A percentile compares a stretch with the other conserved stretches of the same genome.
These are phyloP conservation scores for Sitta europaea DNA, from an alignment of 2,113 vertebrate genomes.

Conservation along the genomic window DNA sequence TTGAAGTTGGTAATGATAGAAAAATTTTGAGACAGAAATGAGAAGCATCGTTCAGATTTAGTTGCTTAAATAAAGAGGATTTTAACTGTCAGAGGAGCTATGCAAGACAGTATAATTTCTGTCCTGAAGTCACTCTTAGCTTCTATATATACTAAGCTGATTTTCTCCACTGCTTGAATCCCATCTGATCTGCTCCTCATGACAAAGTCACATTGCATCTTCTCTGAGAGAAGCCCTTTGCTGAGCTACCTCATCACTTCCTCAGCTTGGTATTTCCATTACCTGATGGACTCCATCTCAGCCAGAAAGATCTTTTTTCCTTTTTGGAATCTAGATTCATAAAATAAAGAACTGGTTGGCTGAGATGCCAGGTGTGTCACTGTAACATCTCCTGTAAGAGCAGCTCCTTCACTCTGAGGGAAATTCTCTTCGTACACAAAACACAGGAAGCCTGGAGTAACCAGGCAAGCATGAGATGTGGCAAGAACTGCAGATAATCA, in stretches of 20 bases:
- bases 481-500: neutral
- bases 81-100: neutral
- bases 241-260: neutral
- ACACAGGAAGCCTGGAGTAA: neutral
- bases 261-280: neutral
- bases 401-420: neutral
- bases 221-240: neutral
- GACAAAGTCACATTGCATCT: neutral
- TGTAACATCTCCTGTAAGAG: neutral
- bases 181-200: neutral
- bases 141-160: neutral
- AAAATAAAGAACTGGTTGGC: neutral
- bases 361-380: neutral
- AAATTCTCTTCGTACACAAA: neutral
- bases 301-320: neutral
- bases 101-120: neutral
- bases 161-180: neutral
- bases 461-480: neutral
- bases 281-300: neutral
- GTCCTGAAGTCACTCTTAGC: fast-evolving
- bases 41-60: neutral
- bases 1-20: neutral
- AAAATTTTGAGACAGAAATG: neutral
- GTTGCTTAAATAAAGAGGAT: neutral
- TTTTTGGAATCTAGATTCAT: neutral